Evolutionary conservation across 2,113 vertebrate species (phyloP), one percentile per base, ranked within the genome.

Genomic region (Fukomys damarensis): DNA sequence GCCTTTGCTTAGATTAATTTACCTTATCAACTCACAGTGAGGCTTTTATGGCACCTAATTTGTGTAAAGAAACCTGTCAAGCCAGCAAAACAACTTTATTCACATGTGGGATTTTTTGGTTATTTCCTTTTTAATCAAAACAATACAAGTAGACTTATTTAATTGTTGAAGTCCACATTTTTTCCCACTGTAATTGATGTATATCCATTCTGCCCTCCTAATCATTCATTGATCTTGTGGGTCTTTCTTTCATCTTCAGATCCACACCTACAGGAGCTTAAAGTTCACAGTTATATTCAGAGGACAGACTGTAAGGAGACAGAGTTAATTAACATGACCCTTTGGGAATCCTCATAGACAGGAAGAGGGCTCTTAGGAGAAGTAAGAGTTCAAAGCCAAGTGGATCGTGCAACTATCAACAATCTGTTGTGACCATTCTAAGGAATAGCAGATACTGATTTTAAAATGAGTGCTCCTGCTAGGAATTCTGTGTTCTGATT

Each of bases 1-100:
- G 56, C 38, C 46, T 74, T 77, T 89, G 74, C 89, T 97, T 92
- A 94, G 79, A 58, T 86, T 89, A 20, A 74, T 87, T 86, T 79
- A 49, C 49, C n/a, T 90, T 70, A 63, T 93, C 58, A 87, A 41
- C 65, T 83, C 46, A 56, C 28, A 38, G 52, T 43, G 20, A 61
- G 85, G 76, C 14, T 59, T 92, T 90, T 72, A 38, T 10, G 80
- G 66, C 38, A 89, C 9, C 74, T 66, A 41, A 38, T 83, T 89
- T 72, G 38, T 70, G 28, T 90, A 90, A 92, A 81, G 84, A 96
- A 95, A 88, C 13, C 54, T 79, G 22, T 89, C 11, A 22, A 17
- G 59, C 46, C 7, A 35, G 28, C 41, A 26, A 61, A 49, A 58
- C 26, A 76, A 35, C 35, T 93, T 87, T 8, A 35, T 94, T 80